Base-by-base conservation (phyloP, 2,888 invertebrate genomes). In the Scaptomyza flava region DNA sequence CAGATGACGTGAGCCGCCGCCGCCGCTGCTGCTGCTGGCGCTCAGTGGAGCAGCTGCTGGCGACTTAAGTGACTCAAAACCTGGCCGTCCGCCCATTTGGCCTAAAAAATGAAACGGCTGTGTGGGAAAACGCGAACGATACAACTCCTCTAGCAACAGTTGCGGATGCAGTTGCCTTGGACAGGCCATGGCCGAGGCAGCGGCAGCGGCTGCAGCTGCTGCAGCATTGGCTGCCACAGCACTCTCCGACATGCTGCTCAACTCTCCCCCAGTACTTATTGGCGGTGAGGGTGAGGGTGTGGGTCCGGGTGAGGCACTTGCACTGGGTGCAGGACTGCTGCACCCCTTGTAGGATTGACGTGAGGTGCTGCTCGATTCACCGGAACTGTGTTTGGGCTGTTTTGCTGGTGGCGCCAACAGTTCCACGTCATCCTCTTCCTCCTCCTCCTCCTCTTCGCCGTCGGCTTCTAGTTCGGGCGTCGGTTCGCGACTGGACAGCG, bases 21-120 rank as follows among this genome's bases (percentile, higher is more conserved):
- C 72, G 27, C 27, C 27, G 27, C 27, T 6, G 72, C 45, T 72
- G 61, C 67, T 65, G 54, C 38, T 38, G 38, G 6, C 27, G 43
- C 31, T 50, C 66, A 23, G n/a, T 6, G 33, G 50, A 33, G 72
- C 67, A 69, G 42, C 57, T 23, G 42, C 57, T 23, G 68, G 66
- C 77, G 59, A 54, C 38, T 71, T 60, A 94, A 90, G 64, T 94
- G 77, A 82, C 74, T 94, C 94, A 89, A 94, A 93, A 77, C 93
- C 93, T 74, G 94, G 94, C 91, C 95, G 93, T 79, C 94, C 94
- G 81, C 94, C 94, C 89, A 96, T 94, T 80, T 95, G 94, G 88
- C 95, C 95, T 93, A 96, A 94, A 94, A 96, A 96, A 93, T 96
- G 96, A 90, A 96, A 95, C 0, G 95, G 94, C 27, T 50, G 66